phyloP scores from a whole-genome alignment of 2,888 invertebrate genomes.

The Adelphocoris suturalis region DNA sequence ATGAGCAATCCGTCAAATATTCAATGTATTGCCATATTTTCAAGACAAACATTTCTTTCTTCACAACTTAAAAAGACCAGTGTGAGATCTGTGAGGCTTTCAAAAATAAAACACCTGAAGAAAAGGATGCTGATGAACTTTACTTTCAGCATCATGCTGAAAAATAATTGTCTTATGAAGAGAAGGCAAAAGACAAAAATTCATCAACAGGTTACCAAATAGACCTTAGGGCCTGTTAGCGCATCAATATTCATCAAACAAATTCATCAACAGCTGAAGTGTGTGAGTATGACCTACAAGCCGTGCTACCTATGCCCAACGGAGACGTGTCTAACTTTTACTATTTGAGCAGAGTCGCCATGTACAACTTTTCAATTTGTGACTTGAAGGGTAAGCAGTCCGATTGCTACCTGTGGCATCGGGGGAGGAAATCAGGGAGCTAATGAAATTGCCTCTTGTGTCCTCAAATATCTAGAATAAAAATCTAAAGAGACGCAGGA shows the following conservation, averaged over 20 bases:
- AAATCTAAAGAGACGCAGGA: background rate
- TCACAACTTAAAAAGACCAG: slow-evolving; percentile 21
- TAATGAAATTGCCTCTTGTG: slow-evolving; percentile 75
- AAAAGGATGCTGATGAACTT: slow-evolving; percentile 8
- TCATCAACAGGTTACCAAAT: slow-evolving; percentile 61
- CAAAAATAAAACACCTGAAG: slow-evolving; percentile 2
- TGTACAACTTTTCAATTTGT: slow-evolving; percentile 75
- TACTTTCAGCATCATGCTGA: slow-evolving; percentile 72
- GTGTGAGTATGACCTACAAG: slow-evolving; percentile 77
- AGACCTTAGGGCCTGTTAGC: no score
- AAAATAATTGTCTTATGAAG: slow-evolving; percentile 74
- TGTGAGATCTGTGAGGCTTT: slow-evolving; percentile 28
- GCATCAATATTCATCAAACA: no score
- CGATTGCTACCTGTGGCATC: slow-evolving; percentile 76
- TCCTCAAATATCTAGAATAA: slow-evolving; percentile 72
- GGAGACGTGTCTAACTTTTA: slow-evolving; percentile 77
- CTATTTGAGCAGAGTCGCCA: slow-evolving; percentile 72
- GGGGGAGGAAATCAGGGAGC: slow-evolving; percentile 69
- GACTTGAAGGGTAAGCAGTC: slow-evolving; percentile 71
- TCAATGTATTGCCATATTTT: slow-evolving; percentile 50
- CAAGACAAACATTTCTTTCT: slow-evolving; percentile 55
- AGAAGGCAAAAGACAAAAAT: slow-evolving; percentile 73
- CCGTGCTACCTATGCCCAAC: slow-evolving; percentile 77
- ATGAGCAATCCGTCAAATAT: slow-evolving; percentile 17
- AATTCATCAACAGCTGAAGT: no score